Conservation (phyloP, 2,113 vertebrate genomes). For the Oreotrochilus melanogaster region DNA sequence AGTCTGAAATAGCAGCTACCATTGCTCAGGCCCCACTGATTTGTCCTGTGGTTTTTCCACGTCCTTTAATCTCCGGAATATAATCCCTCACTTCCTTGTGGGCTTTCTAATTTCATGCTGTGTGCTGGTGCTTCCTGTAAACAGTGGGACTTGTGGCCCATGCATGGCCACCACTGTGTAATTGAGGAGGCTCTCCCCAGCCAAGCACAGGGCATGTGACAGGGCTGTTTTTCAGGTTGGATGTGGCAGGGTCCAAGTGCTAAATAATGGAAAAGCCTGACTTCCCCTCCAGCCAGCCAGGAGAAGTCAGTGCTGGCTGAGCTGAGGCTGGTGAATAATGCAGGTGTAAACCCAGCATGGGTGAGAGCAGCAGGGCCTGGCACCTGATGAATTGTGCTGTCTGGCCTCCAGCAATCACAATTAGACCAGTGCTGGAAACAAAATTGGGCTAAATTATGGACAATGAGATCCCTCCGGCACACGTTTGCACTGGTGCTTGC, state of each 20-base stretch:
- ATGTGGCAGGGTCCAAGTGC: neutral
- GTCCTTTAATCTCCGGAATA: constrained; percentile 66
- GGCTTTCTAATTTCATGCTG: constrained; percentile 71
- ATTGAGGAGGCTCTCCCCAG: constrained; percentile 36
- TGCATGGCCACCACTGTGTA: neutral
- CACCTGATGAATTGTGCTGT: rapidly evolving
- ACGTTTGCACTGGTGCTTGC: neutral
- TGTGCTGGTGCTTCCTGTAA: constrained; percentile 65
- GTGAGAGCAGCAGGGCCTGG: neutral
- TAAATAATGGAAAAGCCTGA: neutral
- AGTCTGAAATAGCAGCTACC: constrained; percentile 67
- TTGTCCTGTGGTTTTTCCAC: constrained; percentile 68
- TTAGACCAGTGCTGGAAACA: neutral
- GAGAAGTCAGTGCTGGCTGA: neutral
- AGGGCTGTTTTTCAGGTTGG: constrained; percentile 10
- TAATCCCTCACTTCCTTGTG: constrained; percentile 75
- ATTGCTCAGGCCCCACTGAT: constrained; percentile 66
- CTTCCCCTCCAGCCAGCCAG: neutral
- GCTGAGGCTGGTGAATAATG: neutral
- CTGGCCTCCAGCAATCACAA: neutral
- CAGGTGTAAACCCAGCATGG: neutral
- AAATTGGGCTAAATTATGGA: neutral
- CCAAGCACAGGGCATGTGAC: neutral
- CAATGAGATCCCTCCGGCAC: neutral
- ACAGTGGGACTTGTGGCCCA: constrained; percentile 34